Evolutionary conservation across 1,140 invertebrate genomes (phyloP), one percentile per base, ranked within the genome.

Genomic region (Bicyclus anynana): DNA sequence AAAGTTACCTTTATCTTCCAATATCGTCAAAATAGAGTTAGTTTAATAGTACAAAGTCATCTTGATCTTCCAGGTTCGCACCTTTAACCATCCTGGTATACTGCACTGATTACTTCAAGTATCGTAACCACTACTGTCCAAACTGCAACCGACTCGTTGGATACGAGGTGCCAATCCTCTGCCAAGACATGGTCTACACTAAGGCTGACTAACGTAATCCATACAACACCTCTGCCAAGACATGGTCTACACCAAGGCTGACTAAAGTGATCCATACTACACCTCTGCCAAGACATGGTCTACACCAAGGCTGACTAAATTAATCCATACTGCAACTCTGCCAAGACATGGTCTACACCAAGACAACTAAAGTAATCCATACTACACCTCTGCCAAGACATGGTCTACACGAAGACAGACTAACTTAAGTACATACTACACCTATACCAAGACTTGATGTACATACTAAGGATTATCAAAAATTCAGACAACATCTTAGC

Each of bases 61-160:
- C 16, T 20, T 40, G 37, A n/a, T 18, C 27, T 70, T 56, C 35
- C 60, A 58, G 60, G 1, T 53, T 52, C 33, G 46, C 65, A 16
- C 66, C 78, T 58, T 27, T 72, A 20, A 50, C 33, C 0, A 4
- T 59, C 10, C 1, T 47, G 3, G 48, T 63, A 0, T 63, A 63
- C 51, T 58, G 61, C 46, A 44, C 51, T 0, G 37, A 54, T 18
- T 63, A 44, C 18, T 63, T 51, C 27, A 63, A 62, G 33, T 65
- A 65, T 23, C 26, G 47, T 2, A 65, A 65, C 47, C 63, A 65
- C 48, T 65, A 65, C 14, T 65, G 63, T 16, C 61, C 57, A 2
- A 59, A 58, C 7, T 63, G 65, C 33, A 60, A 61, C 26, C 21
- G 48, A 2, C 40, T 62, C 7, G 58, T 65, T 1, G 58, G 46